Evolutionary conservation across 1,140 invertebrate species (phyloP), one percentile per base, ranked within the genome.

Genomic region (Aradophagus sp.): DNA sequence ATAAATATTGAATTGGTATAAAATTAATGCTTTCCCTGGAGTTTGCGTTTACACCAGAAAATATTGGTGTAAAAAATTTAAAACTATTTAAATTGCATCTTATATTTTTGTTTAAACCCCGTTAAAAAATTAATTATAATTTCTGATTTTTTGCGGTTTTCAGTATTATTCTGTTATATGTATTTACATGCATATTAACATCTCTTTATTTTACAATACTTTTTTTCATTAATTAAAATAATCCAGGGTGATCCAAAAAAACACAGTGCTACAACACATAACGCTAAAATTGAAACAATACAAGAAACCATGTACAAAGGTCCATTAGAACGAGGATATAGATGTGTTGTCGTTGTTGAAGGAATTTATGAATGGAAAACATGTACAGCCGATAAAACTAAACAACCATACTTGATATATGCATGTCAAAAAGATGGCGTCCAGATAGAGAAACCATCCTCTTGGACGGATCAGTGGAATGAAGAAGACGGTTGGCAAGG

Each of bases 291-390:
- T 31, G 94, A 96, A 83, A 89, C 85, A 5, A 65, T 73, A 84
- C 93, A 66, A 77, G 87, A 48, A 82, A 85, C 70, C 7, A 67
- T 67, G 56, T 29, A 95, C 93, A 34, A 91, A 89, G 63, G 84
- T 93, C 0, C 95, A 91, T 76, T 88, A 86, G 16, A 82, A 39
- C 87, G 89, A 62, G 92, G 93, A 19, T 88, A 89, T 42, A 87
- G 93, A 70, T 96, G 94, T 85, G 87, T 95, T 12, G 85, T 95
- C 10, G 71, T 95, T 14, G 90, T 88, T 62, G 92, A 95, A 84
- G 94, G 94, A 1, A 95, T 93, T 79, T 96, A 93, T 84, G 94
- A 96, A 84, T 96, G 94, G 94, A 90, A 95, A 80, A 91, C 90
- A 7, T 88, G 87, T n/a, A 83, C 87, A 75, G 77, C 75, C 48